These are phyloP conservation scores for Eonycteris spelaea DNA, from an alignment of 2,113 vertebrate species.

Conservation along the genomic window DNA sequence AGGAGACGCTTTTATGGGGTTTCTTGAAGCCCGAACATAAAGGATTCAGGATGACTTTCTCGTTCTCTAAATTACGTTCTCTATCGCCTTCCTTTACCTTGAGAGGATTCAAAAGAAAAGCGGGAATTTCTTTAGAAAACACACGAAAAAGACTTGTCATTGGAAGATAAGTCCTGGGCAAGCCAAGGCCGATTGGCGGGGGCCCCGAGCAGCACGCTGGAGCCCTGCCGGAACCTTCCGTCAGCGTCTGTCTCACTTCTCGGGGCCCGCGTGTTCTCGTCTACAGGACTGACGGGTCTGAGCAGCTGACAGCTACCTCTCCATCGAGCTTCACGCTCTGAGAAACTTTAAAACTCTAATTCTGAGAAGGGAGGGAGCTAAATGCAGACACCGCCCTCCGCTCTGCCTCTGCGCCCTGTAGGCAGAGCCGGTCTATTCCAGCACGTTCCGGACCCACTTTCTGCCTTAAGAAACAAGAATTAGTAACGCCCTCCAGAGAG, in stretches of 20 bases:
- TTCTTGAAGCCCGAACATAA: constrained; percentile 21
- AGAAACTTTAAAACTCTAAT: not conserved
- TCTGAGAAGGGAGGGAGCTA: not conserved
- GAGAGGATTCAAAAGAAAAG: constrained; percentile 16
- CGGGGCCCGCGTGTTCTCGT: not conserved
- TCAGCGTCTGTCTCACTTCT: not conserved
- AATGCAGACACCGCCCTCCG: not conserved
- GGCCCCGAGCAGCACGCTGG: not conserved
- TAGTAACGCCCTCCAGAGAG: not conserved
- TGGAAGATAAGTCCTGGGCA: not conserved
- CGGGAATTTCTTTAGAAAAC: not conserved
- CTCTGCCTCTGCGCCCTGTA: not conserved
- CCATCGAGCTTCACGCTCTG: not conserved
- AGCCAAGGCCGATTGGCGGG: not conserved
- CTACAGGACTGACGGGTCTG: not conserved
- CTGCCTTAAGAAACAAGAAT: not conserved
- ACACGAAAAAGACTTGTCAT: not conserved
- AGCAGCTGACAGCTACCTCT: not conserved
- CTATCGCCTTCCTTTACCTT: constrained; percentile 17
- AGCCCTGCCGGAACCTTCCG: rapidly evolving
- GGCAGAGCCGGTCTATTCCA: not conserved
- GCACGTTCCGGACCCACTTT: not conserved
- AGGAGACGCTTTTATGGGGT: not conserved
- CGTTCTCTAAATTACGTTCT: constrained; percentile 36
- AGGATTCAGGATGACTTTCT: constrained; percentile 12